Evolutionary conservation across 2,888 invertebrate genomes (phyloP), one percentile per base, ranked within the genome.

Genomic region (Malthinus seriepunctatus): DNA sequence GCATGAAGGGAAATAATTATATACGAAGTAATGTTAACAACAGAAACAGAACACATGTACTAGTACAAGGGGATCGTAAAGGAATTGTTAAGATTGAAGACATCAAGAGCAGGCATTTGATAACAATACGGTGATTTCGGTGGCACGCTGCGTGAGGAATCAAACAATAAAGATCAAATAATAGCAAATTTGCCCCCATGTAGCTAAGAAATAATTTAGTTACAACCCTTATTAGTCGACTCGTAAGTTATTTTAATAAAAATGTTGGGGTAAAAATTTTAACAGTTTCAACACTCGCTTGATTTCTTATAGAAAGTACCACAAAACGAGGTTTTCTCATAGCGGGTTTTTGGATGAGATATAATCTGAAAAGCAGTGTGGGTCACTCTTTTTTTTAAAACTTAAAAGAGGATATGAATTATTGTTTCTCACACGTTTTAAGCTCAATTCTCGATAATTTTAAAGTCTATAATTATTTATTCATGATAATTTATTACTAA

Each of bases 31-130:
- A 48, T 44, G 51, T 56, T 49, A 47, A 52, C 56, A 60, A 58
- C 46, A 33, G 49, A 44, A 60, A 58, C 46, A 33, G 49, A 44
- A 47, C 31, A 46, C 23, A 42, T 42, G 23, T 42, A 42, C 15
- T 11, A 14, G 23, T n/a, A n/a, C n/a, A n/a, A n/a, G 51, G 62
- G 59, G 59, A 5, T 23, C 23, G 23, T 23, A 53, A 62, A 63
- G 59, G 64, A 64, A 61, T 63, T 64, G 63, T 63, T 55, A 31
- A 42, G 51, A 34, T 60, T 34, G 42, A 60, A 51, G 60, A 51
- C 59, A 63, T 64, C 64, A 64, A 59, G 54, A 57, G 51, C 64
- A 64, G 64, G 62, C 64, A 61, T 64, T 61, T 58, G 42, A 56
- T 61, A 60, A 64, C 64, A 64, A 64, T 64, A 57, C 56, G 53